phyloP scores from a whole-genome alignment of 2,113 vertebrate species.

The Sorex fumeus region DNA sequence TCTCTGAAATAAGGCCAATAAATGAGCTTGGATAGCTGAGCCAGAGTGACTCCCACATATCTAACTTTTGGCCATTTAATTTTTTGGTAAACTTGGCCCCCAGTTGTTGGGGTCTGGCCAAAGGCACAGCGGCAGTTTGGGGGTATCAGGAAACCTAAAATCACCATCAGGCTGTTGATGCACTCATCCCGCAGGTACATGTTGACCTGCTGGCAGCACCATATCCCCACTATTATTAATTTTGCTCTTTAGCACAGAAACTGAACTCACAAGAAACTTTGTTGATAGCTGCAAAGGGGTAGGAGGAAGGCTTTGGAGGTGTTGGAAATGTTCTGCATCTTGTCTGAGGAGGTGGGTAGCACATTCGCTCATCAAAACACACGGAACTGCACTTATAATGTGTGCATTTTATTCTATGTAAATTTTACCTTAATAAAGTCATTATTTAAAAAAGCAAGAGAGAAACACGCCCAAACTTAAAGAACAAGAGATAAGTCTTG shows the following conservation, averaged over 20 bases:
- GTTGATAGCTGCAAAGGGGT: not conserved
- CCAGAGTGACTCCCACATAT: too few relatives aligned
- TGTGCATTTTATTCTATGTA: not conserved
- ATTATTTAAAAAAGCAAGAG: not conserved
- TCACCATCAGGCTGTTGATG: too few relatives aligned
- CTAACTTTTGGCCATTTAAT: too few relatives aligned
- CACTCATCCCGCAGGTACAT: too few relatives aligned
- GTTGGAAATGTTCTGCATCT: not conserved
- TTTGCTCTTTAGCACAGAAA: not conserved
- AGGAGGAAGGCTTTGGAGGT: not conserved
- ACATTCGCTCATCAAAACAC: not conserved
- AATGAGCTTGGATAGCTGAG: too few relatives aligned
- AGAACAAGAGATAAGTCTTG: not conserved
- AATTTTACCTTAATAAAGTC: not conserved
- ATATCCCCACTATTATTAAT: not conserved
- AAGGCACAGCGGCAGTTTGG: too few relatives aligned
- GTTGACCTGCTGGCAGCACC: too few relatives aligned
- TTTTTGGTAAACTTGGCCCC: too few relatives aligned
- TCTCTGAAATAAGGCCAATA: too few relatives aligned
- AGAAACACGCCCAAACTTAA: not conserved
- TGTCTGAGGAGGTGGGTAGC: not conserved
- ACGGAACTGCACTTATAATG: not conserved
- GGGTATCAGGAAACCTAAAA: too few relatives aligned
- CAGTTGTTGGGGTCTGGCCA: too few relatives aligned
- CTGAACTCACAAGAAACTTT: not conserved